Percentiles rank a stretch among this genome's conserved stretches.
These are phyloP conservation scores for Addax nasomaculatus DNA, from an alignment of 2,113 vertebrate genomes.

Conservation along the genomic window DNA sequence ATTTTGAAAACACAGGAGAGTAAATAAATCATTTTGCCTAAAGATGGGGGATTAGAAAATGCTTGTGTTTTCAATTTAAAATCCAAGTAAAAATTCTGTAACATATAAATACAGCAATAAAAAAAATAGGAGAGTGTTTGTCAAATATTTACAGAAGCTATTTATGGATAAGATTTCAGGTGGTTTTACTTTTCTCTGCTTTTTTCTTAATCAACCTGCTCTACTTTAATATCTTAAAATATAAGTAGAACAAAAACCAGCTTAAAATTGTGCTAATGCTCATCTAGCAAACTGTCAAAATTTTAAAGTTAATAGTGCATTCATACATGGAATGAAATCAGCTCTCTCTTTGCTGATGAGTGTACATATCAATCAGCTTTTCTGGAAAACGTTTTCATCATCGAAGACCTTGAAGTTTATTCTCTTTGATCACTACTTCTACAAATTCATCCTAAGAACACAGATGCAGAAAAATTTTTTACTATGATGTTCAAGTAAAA, in stretches of 20 bases:
- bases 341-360: neutral
- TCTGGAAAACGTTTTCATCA: neutral
- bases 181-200: neutral
- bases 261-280: neutral
- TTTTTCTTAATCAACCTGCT: neutral
- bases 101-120: neutral
- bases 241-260: neutral
- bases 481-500: constrained; percentile 12
- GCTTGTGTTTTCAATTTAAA: neutral
- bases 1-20: neutral
- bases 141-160: neutral
- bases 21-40: neutral
- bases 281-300: neutral
- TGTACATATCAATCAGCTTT: neutral
- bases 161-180: neutral
- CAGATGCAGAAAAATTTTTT: neutral
- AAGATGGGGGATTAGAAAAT: neutral
- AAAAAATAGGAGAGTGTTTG: neutral
- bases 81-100: neutral
- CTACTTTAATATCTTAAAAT: constrained; percentile 4
- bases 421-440: neutral
- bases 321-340: neutral
- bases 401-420: neutral
- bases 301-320: neutral
- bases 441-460: neutral